These are phyloP conservation scores for Bacillus rossius DNA, from an alignment of 1,140 invertebrate genomes.

Conservation along the genomic window DNA sequence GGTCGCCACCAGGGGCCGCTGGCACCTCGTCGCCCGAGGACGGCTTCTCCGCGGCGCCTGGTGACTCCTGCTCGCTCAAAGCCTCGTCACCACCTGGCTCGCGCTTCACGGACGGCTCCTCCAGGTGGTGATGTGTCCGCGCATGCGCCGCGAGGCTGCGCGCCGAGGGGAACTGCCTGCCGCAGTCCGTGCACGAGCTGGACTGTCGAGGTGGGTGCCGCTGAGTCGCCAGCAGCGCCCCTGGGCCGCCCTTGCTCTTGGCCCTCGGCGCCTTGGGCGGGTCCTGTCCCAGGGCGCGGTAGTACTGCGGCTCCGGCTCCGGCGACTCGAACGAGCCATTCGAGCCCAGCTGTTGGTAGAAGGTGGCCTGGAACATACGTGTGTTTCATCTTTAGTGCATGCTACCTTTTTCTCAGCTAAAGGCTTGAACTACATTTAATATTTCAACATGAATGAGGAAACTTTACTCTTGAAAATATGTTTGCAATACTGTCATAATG, in stretches of 20 bases:
- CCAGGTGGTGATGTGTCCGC: background rate
- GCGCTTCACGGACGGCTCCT: background rate
- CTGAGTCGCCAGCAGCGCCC: background rate
- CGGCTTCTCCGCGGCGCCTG: no score
- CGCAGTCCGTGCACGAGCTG: background rate
- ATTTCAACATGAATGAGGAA: no score
- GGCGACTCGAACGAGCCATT: background rate
- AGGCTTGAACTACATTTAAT: no score
- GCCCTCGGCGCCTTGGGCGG: background rate
- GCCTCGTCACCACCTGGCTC: no score
- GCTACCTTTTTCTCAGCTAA: no score
- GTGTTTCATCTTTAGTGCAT: no score
- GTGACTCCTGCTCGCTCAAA: no score
- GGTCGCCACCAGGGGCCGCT: no score
- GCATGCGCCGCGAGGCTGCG: slow-evolving; percentile 1
- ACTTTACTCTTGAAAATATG: no score
- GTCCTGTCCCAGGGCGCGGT: background rate
- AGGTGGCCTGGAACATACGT: background rate
- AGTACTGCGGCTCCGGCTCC: background rate
- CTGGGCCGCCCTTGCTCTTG: background rate
- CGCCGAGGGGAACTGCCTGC: background rate
- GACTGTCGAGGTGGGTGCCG: background rate
- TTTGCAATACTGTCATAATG: no score
- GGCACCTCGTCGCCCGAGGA: no score
- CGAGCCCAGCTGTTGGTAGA: background rate